Conservation (phyloP, 2,797 vertebrate species). For the Labeo calbasu region DNA sequence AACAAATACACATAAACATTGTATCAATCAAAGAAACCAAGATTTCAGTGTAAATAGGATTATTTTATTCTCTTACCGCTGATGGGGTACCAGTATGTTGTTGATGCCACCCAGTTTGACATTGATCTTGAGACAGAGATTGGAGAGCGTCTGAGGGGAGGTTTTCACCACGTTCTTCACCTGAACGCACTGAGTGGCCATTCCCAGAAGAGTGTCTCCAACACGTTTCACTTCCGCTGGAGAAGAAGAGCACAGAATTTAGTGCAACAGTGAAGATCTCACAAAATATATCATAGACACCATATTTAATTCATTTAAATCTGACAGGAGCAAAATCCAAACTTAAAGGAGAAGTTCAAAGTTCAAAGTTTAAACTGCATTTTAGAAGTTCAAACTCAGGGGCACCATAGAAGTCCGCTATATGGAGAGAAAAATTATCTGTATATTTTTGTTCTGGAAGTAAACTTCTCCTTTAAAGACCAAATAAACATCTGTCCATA, state of each 20-base stretch:
- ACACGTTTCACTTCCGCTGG: conserved; percentile 96
- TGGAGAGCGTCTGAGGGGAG: conserved; percentile 96
- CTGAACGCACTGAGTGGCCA: conserved; percentile 98
- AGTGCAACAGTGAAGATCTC: neutral
- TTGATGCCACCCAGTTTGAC: conserved; percentile 98
- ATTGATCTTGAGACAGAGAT: conserved; percentile 99
- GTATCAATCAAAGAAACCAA: neutral
- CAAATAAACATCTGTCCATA: neutral
- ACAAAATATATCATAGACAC: too few relatives aligned
- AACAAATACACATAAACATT: neutral
- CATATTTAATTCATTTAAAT: too few relatives aligned
- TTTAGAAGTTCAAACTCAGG: too few relatives aligned
- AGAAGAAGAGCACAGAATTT: conserved; percentile 7
- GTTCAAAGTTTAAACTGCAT: too few relatives aligned
- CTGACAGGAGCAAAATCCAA: too few relatives aligned
- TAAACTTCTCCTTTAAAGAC: neutral
- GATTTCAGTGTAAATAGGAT: too few relatives aligned
- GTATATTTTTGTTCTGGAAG: too few relatives aligned
- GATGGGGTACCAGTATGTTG: conserved; percentile 97
- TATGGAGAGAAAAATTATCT: too few relatives aligned
- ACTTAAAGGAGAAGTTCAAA: too few relatives aligned
- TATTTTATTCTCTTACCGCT: conserved; percentile 80
- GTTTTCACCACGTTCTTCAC: conserved; percentile 99
- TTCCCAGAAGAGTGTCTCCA: conserved; percentile 94
- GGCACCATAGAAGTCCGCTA: too few relatives aligned